Evolutionary conservation across 1,140 invertebrate species (phyloP), one percentile per base, ranked within the genome.

Genomic region (Apis laboriosa): DNA sequence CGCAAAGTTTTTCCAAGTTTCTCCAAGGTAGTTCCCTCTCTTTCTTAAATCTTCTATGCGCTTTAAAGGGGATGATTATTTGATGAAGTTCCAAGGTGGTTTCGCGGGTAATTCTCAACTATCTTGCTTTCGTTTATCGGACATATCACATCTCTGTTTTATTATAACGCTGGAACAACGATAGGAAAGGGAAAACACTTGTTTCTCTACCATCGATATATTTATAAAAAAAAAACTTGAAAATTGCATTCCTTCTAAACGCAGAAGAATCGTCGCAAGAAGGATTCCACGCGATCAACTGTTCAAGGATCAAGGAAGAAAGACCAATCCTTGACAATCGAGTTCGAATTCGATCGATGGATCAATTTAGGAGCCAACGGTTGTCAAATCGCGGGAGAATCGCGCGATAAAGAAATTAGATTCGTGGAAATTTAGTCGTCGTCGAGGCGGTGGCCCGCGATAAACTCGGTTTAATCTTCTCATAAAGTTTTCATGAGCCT

Each of bases 401-500:
- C 12, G 72, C 72, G 72, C 72, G 72, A 58, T 60, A 58, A 68
- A 11, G 19, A 24, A 53, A 21, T 70, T 13, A 4, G 28, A 17
- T 1, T n/a, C 63, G 55, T 78, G 17, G 28, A 71, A 68, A 71
- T 77, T 77, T 21, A 21, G 61, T 15, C 63, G 63, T 21, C 51
- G 63, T 13, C 24, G 63, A 56, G 15, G 63, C 51, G 28, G 49
- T 28, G 63, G 51, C 28, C 24, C 24, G 63, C 63, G 60, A 66
- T 73, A 80, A 80, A 80, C 68, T 73, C 68, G 64, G 58, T 68
- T 72, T 64, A 80, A 80, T 80, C 68, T 63, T 55, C 68, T 73
- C 77, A 73, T 80, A 80, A 80, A 80, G 77, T 80, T 80, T 73
- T 73, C 77, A 64, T 64, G 68, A 79, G 77, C 43, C 12, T 58